Evolutionary conservation across 1,140 invertebrate species (phyloP), one percentile per base, ranked within the genome.

Genomic region (Rhyacophila brunnea): DNA sequence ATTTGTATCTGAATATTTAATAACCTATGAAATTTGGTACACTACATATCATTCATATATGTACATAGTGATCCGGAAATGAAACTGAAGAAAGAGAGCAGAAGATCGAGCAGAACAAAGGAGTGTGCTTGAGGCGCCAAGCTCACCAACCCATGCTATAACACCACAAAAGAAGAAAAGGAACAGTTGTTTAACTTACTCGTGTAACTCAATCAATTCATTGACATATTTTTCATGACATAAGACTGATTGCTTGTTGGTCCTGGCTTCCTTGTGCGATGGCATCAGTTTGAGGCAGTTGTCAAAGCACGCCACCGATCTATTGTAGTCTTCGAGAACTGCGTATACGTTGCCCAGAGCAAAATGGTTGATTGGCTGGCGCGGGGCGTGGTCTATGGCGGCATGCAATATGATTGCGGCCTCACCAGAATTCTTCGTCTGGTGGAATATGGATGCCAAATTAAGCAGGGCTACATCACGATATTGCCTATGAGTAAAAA

Each of bases 381-480:
- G 74, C 6, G 87, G 86, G 7, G 87, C 85, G 68, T 93, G 86
- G 68, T 93, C 90, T 19, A 93, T 81, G 0, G 92, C 91, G 20
- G 88, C 85, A 65, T 88, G 86, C 0, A 94, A 78, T 46, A 95
- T 78, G 54, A 90, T 83, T 10, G 89, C 86, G 6, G 91, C 91
- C 74, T 95, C 92, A 59, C 85, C 84, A 9, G 85, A 84, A 62
- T 84, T 80, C 45, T 84, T 83, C 46, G 86, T 82, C 34, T 88
- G 83, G 65, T 92, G 90, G 5, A 95, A 77, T 67, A 94, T 85
- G 42, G 89, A 89, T n/a, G 89, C 92, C 64, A 93, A 73, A 67
- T 87, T 92, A 14, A 92, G 80, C 46, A 94, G 74, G 2, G 91
- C 84, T 58, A 94, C 85, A 73, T 93, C 90, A 71, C 88, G 87